Percentiles rank a stretch among this genome's conserved stretches.
Conservation (phyloP, 2,797 vertebrate species). For the Phataginus tricuspis region DNA sequence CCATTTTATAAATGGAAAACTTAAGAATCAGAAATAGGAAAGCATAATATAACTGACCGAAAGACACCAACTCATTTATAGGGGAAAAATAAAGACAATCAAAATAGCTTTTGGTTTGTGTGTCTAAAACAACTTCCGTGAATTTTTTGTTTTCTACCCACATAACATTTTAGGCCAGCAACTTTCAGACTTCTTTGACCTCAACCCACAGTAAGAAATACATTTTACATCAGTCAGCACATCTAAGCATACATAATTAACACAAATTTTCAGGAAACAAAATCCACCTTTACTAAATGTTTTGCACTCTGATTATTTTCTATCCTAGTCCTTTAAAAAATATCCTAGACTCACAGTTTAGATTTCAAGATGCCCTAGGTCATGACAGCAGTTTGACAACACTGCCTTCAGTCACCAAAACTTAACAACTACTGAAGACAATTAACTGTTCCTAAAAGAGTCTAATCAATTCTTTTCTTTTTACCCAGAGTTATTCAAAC, state of each 20-base stretch:
- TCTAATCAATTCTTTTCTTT: constrained; percentile 3
- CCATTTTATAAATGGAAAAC: neutral
- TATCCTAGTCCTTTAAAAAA: neutral
- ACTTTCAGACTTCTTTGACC: constrained; percentile 28
- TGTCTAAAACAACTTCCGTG: neutral
- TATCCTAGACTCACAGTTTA: neutral
- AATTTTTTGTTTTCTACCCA: constrained; percentile 17
- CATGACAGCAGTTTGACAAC: constrained; percentile 2
- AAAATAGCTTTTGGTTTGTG: neutral
- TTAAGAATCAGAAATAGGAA: neutral
- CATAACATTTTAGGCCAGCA: neutral
- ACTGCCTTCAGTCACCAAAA: neutral
- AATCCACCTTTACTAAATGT: neutral
- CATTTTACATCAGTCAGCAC: neutral
- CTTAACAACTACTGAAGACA: neutral
- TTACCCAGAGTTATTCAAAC: neutral
- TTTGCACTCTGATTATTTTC: neutral
- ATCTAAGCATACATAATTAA: neutral
- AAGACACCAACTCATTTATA: neutral
- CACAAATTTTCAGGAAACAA: constrained; percentile 32
- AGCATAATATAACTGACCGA: neutral
- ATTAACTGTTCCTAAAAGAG: neutral
- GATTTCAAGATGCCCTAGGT: neutral
- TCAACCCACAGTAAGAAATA: neutral
- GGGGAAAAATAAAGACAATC: neutral